Evolutionary conservation across 1,140 invertebrate species (phyloP), one percentile per base, ranked within the genome.

Genomic region (Drosophila parabipectinata): DNA sequence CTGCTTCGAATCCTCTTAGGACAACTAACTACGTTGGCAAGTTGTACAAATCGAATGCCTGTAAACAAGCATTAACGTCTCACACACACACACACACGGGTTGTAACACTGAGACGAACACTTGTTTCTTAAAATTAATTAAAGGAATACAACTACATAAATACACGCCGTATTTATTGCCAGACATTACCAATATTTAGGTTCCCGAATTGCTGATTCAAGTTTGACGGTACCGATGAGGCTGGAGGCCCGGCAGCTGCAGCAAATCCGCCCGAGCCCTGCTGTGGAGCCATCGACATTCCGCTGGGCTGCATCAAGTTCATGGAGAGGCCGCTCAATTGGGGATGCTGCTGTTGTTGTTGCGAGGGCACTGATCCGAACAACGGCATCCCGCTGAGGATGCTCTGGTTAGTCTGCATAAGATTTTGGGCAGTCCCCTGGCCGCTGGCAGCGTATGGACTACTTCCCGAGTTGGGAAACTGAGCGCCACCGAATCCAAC

Each of bases 131-230:
- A 71, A 61, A 48, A 77, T 62, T 80, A 75, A 58, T 72, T 73
- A 80, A 79, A 69, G 79, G 75, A 75, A 78, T 82, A 75, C 74
- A 78, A 48, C 64, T 71, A 71, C 26, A 69, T 69, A 71, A 71
- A 71, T 71, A 71, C 67, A 39, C 32, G 5, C 14, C 24, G 67
- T 57, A 69, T 84, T 90, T 91, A 92, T 88, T 92, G 91, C 91
- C 91, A 92, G 68, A 92, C 91, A 89, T 92, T 92, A 18, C 91
- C 91, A 51, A 92, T 90, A 79, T 92, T 92, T 55, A 92, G 78
- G 63, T 92, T 92, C 24, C 91, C 91, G 69, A 92, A 92, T 77
- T 92, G 91, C 57, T 92, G 91, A 59, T 91, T 92, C 28, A 92
- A 48, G 48, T 89, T 90, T 45, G 79, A 72, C 41, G 90, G 84